A percentile compares a stretch with the other conserved stretches of the same genome.
phyloP scores from a whole-genome alignment of 1,140 invertebrate species.

The Bradysia coprophila region DNA sequence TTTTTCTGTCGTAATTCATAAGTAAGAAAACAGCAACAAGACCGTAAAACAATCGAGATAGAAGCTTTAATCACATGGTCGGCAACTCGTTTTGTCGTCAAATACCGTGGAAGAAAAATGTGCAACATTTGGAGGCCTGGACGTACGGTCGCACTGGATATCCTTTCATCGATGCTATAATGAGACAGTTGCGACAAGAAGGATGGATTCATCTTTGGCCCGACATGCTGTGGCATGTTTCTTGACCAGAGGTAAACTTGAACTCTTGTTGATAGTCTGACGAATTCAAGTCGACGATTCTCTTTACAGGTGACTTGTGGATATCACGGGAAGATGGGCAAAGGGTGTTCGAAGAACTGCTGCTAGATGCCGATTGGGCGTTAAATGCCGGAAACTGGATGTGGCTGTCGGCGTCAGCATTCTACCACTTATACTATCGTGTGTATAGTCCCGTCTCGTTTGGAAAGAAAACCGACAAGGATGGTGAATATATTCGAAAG shows the following conservation, averaged over 20 bases:
- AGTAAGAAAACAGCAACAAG: too few species aligned
- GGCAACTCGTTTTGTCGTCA: slow-evolving; percentile 50
- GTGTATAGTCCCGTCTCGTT: slow-evolving; percentile 57
- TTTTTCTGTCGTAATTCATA: too few species aligned
- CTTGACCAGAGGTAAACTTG: slow-evolving; percentile 31
- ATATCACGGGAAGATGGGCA: slow-evolving; percentile 43
- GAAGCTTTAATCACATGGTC: slow-evolving; percentile 47
- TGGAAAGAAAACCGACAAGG: slow-evolving; percentile 54
- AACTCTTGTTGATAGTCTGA: background rate
- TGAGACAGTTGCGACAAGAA: slow-evolving; percentile 49
- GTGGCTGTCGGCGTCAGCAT: slow-evolving; percentile 58
- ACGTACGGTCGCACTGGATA: slow-evolving; percentile 49
- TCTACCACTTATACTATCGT: slow-evolving; percentile 56
- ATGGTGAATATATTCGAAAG: slow-evolving; percentile 49
- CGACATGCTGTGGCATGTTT: slow-evolving; percentile 57
- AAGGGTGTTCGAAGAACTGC: slow-evolving; percentile 45
- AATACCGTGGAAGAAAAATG: slow-evolving; percentile 49
- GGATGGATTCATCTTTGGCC: slow-evolving; percentile 59
- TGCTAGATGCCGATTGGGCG: slow-evolving; percentile 59
- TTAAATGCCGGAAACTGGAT: slow-evolving; percentile 67
- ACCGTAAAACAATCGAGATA: too few species aligned
- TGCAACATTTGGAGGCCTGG: slow-evolving; percentile 42
- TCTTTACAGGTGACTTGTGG: slow-evolving; percentile 31
- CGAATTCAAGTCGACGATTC: slow-evolving; percentile 6
- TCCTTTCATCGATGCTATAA: slow-evolving; percentile 64